Percentiles rank a stretch among this genome's conserved stretches.
Conservation (phyloP, 2,888 invertebrate species). For the Salticus scenicus region DNA sequence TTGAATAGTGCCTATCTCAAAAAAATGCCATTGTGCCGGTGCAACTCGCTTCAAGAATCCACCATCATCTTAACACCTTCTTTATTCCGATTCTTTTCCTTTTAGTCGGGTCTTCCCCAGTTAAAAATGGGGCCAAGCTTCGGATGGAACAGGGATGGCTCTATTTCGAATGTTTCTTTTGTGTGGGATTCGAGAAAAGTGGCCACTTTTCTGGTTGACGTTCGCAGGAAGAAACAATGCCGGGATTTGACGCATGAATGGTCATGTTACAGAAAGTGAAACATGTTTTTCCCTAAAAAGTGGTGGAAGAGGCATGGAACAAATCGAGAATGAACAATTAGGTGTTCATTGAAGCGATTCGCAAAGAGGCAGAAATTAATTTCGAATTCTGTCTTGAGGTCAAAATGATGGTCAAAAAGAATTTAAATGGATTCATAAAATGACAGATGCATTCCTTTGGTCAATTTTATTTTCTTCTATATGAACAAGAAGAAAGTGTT, state of each 20-base stretch:
- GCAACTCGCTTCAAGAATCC: constrained; percentile 51
- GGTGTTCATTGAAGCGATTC: neutral
- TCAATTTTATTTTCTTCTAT: too few relatives aligned
- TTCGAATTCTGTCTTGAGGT: neutral
- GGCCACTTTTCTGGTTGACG: constrained; percentile 12
- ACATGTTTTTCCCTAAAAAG: neutral
- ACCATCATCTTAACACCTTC: constrained; percentile 57
- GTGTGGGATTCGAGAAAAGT: constrained; percentile 42
- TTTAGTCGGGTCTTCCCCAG: constrained; percentile 40
- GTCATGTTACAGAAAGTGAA: constrained; percentile 10
- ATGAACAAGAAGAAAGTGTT: neutral
- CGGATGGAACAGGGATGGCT: constrained; percentile 36
- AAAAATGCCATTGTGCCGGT: constrained; percentile 55
- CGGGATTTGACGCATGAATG: neutral
- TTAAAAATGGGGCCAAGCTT: constrained; percentile 53
- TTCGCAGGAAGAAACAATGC: neutral
- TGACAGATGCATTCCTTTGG: too few relatives aligned
- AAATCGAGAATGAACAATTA: neutral
- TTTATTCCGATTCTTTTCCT: constrained; percentile 37
- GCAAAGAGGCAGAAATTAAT: neutral
- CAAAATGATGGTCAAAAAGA: too few relatives aligned
- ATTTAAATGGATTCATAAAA: too few relatives aligned
- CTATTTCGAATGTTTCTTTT: constrained; percentile 28
- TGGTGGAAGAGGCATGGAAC: neutral
- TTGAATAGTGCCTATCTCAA: constrained; percentile 28